These are phyloP conservation scores for Eupithecia centaureata DNA, from an alignment of 2,888 invertebrate genomes.

Conservation along the genomic window DNA sequence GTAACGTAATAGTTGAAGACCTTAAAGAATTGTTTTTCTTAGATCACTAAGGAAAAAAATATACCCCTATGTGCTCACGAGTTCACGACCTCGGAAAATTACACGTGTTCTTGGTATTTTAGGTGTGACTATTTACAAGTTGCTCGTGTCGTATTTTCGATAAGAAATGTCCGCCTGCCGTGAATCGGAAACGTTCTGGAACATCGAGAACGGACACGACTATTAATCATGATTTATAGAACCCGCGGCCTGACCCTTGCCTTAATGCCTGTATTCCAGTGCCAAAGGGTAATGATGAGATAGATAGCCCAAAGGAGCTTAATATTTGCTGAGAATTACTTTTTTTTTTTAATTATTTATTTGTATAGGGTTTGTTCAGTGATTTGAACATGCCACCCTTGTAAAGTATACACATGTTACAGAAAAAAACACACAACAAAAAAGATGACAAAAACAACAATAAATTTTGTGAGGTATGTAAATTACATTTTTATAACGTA, in stretches of 20 bases:
- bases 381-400: too few species aligned
- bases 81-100: neutral
- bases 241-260: conserved; percentile 10
- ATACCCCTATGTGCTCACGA: neutral
- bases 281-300: neutral
- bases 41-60: neutral
- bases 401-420: too few species aligned
- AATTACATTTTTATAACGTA: neutral
- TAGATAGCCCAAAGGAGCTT: neutral
- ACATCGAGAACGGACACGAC: conserved; percentile 16
- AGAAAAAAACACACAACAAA: too few species aligned
- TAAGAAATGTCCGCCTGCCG: conserved; percentile 9
- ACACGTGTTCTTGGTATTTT: conserved; percentile 5
- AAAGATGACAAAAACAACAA: too few species aligned
- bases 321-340: neutral
- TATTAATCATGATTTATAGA: conserved; percentile 14
- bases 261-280: conserved; percentile 1
- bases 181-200: conserved; percentile 11
- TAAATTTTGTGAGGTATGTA: too few species aligned
- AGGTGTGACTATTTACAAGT: conserved; percentile 17
- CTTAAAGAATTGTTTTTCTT: too few species aligned
- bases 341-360: too few species aligned
- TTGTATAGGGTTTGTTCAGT: too few species aligned
- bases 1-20: neutral
- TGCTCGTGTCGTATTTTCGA: conserved; percentile 9